Conservation (phyloP, 2,888 invertebrate species). For the Diarsia dahlii region DNA sequence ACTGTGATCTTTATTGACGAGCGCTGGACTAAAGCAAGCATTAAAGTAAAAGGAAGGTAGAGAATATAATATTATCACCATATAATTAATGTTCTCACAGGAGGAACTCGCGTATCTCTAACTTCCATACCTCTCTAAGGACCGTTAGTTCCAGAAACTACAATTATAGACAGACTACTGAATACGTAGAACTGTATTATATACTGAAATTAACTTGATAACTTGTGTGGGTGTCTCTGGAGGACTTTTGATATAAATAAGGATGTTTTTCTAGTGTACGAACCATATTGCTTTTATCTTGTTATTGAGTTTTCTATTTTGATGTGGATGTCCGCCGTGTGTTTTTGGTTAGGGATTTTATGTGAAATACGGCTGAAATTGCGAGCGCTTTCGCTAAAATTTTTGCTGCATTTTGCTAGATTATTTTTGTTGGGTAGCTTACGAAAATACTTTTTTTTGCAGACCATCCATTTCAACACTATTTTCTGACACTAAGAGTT, state of each 20-base stretch:
- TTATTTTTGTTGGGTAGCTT: neutral
- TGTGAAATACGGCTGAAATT: neutral
- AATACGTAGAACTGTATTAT: constrained; percentile 11
- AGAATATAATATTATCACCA: neutral
- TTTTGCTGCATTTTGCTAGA: neutral
- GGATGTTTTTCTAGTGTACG: constrained; percentile 8
- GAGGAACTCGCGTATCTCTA: neutral
- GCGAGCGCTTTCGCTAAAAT: neutral
- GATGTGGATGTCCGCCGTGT: neutral
- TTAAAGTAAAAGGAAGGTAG: neutral
- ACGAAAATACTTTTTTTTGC: neutral
- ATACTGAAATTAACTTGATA: constrained; percentile 14
- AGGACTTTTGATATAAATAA: constrained; percentile 21
- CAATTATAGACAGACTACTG: constrained; percentile 20
- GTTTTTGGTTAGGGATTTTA: neutral
- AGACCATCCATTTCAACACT: neutral
- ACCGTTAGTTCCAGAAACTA: constrained; percentile 12
- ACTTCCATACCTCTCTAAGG: constrained; percentile 6
- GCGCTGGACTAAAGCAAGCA: neutral
- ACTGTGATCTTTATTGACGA: neutral
- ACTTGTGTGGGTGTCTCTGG: constrained; percentile 3
- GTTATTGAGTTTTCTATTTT: constrained; percentile 23
- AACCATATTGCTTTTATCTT: constrained; percentile 21
- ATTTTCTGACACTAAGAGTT: neutral
- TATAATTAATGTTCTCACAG: neutral